Percentiles rank a stretch among this genome's conserved stretches.
Evolutionary conservation across 1,140 invertebrate genomes (phyloP).

Genomic region (Musca vetustissima): DNA sequence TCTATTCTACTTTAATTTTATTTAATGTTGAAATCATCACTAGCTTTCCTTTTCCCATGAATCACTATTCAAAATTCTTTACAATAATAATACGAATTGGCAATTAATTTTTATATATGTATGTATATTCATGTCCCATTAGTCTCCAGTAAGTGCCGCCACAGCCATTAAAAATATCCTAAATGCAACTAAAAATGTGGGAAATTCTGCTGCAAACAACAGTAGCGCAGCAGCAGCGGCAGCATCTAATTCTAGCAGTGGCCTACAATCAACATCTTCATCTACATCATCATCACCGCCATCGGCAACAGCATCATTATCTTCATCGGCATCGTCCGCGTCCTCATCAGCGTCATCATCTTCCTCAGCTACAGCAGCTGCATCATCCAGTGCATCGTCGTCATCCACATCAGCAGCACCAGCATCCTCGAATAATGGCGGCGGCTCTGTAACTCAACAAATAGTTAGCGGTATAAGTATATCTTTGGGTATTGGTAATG

Average conservation of each 20-base stretch:
- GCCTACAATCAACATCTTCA: background rate
- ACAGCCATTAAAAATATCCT: constrained; percentile 52
- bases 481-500: constrained; percentile 44
- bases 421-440: background rate
- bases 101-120: too few relatives aligned
- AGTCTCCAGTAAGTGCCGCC: constrained; percentile 52
- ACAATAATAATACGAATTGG: too few relatives aligned
- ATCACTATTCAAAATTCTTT: too few relatives aligned
- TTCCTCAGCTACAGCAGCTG: background rate
- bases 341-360: background rate
- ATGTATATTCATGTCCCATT: background rate
- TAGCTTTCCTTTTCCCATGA: too few relatives aligned
- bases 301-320: background rate
- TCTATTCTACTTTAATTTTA: too few relatives aligned
- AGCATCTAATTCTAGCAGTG: constrained; percentile 25
- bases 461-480: constrained; percentile 50
- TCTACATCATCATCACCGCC: background rate
- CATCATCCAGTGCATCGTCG: background rate
- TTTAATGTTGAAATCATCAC: too few relatives aligned
- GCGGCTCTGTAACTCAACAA: constrained; percentile 45
- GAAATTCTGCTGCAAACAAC: constrained; percentile 36
- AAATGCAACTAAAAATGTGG: constrained; percentile 52
- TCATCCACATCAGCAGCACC: background rate
- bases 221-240: constrained; percentile 6
- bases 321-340: background rate